Evolutionary conservation across 2,797 vertebrate species (phyloP).

Genomic region (Melanotaenia trifasciata): DNA sequence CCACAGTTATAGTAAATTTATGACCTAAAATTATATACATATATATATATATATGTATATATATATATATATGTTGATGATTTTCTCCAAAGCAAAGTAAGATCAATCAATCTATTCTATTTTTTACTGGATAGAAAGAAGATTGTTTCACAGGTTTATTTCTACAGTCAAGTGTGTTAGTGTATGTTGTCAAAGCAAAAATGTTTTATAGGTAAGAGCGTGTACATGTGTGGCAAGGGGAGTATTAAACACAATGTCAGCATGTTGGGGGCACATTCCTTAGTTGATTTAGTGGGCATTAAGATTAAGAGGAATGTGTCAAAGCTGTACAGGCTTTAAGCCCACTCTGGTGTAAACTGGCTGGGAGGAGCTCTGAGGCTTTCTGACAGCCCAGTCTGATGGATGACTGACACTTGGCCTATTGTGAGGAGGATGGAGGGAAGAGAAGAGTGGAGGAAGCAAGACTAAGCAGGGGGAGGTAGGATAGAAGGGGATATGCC

Average conservation of each 20-base stretch:
- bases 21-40: too few relatives aligned
- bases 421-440: slow-evolving; percentile 56
- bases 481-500: slow-evolving; percentile 14
- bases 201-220: slow-evolving; percentile 33
- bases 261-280: slow-evolving; percentile 77
- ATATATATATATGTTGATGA: too few relatives aligned
- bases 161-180: slow-evolving; percentile 19
- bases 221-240: slow-evolving; percentile 27
- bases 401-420: slow-evolving; percentile 70
- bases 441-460: slow-evolving; percentile 23
- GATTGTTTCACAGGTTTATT: background rate
- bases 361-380: slow-evolving; percentile 54
- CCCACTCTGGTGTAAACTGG: slow-evolving; percentile 58
- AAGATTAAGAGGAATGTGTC: slow-evolving; percentile 85
- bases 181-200: slow-evolving; percentile 40
- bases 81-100: too few relatives aligned
- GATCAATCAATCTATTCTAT: too few relatives aligned
- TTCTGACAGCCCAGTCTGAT: slow-evolving; percentile 60
- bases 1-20: too few relatives aligned
- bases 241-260: slow-evolving; percentile 55
- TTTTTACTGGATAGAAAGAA: too few relatives aligned
- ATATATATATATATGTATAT: too few relatives aligned
- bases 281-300: slow-evolving; percentile 83
- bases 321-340: slow-evolving; percentile 74
- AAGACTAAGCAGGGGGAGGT: slow-evolving; percentile 9